Base-by-base conservation (phyloP, 2,888 invertebrate species). In the Proisotoma minuta region DNA sequence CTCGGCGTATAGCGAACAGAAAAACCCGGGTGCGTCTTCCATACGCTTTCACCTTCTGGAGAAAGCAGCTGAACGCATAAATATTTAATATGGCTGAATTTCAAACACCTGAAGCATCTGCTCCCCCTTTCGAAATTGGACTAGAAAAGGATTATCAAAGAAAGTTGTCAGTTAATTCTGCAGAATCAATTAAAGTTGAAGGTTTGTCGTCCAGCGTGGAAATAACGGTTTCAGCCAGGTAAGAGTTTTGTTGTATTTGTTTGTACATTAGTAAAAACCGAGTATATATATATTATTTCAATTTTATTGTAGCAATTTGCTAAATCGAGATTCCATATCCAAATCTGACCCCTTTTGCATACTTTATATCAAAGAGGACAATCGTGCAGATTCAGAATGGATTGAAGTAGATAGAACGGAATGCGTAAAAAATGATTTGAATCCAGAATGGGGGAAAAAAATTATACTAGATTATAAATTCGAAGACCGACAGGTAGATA, bases 381-480 rank as follows among this genome's bases (percentile, higher is more conserved):
- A n/a, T n/a, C 66, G 68, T 12, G 57, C 62, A 8, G 63, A 64
- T 0, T 71, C 68, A 18, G 60, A 70, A 24, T 75, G 69, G 56
- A 29, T 70, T 10, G 75, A 76, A 61, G 43, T 74, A 34, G 76
- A 73, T 2, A 67, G 77, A 20, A 78, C 77, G 1, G 77, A 79
- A 68, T 72, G 70, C 20, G 72, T 78, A 26, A 73, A 73, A 43
- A 76, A 78, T 68, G 74, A 74, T 22, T 58, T 77, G 43, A 75
- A 76, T 56, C 78, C 78, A 2, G 75, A 76, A 57, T 78, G 81
- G 79, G 78, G 78, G 8, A 80, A 75, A 49, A 76, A 78, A 62
- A 77, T 81, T 71, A 71, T 75, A 5, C 63, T 80, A 40, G 78
- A 78, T 51, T 82, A 80, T 72, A 77, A 75, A 68, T 81, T 81